Conservation (phyloP, 2,797 vertebrate genomes). For the Pagetopsis macropterus region DNA sequence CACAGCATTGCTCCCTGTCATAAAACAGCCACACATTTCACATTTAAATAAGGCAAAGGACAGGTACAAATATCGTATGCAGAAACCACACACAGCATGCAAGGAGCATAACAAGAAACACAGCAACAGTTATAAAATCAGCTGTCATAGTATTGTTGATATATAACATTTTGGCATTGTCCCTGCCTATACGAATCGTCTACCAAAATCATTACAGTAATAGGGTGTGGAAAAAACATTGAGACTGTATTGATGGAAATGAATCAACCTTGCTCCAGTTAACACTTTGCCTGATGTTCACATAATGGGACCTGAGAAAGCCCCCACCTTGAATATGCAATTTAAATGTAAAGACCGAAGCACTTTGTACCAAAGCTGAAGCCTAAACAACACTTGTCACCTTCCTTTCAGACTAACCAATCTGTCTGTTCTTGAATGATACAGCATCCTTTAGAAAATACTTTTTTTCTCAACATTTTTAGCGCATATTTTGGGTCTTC, state of each 20-base stretch:
- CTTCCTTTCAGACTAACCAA: slow-evolving; percentile 55
- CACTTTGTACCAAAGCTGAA: slow-evolving; percentile 46
- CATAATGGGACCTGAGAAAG: slow-evolving; percentile 43
- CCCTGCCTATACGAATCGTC: not conserved
- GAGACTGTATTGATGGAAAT: slow-evolving; percentile 18
- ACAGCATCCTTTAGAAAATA: slow-evolving; percentile 62
- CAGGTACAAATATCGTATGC: slow-evolving; percentile 49
- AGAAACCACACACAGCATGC: slow-evolving; percentile 28
- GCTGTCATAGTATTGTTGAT: not conserved
- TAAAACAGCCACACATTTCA: slow-evolving; percentile 54
- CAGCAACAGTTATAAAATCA: not conserved
- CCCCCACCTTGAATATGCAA: slow-evolving; percentile 52
- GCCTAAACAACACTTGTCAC: slow-evolving; percentile 66
- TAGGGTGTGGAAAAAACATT: slow-evolving; percentile 1
- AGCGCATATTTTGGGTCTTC: slow-evolving; percentile 66
- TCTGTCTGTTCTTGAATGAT: slow-evolving; percentile 62
- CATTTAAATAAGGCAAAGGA: slow-evolving; percentile 61
- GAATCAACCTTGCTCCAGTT: slow-evolving; percentile 34
- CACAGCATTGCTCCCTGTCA: slow-evolving; percentile 57
- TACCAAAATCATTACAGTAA: slow-evolving; percentile 5
- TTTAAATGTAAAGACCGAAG: slow-evolving; percentile 57
- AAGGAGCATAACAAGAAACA: slow-evolving; percentile 1
- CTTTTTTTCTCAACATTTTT: slow-evolving; percentile 63
- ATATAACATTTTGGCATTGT: slow-evolving; percentile 1
- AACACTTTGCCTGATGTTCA: slow-evolving; percentile 47